These are phyloP conservation scores for Hylaeus volcanicus DNA, from an alignment of 1,140 invertebrate genomes.

Conservation along the genomic window DNA sequence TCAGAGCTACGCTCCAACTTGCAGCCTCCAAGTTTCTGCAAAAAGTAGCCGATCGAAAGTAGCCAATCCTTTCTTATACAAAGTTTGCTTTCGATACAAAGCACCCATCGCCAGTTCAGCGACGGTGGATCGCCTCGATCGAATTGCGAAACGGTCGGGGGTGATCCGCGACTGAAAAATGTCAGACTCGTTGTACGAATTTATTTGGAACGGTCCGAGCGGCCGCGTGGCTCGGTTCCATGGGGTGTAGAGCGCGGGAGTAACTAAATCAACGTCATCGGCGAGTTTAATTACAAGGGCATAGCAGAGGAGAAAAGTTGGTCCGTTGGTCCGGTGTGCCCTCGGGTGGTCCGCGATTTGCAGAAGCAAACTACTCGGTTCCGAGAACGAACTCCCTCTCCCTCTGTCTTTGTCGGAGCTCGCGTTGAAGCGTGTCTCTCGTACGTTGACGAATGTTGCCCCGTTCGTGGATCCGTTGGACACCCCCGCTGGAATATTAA, in stretches of 20 bases:
- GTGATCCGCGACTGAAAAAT: slow-evolving; percentile 23
- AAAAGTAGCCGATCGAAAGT: too few relatives aligned
- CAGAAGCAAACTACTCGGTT: slow-evolving; percentile 1
- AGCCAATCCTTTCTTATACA: too few relatives aligned
- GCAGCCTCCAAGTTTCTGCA: too few relatives aligned
- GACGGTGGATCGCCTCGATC: not conserved
- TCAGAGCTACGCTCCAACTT: too few relatives aligned
- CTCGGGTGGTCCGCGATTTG: slow-evolving; percentile 67
- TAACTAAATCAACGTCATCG: slow-evolving; percentile 75
- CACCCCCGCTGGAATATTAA: too few relatives aligned
- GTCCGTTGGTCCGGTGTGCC: slow-evolving; percentile 56
- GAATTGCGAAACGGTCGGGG: too few relatives aligned
- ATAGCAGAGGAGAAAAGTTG: slow-evolving; percentile 51
- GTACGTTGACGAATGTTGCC: not conserved
- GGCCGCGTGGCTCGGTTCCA: slow-evolving; percentile 22
- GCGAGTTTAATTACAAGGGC: slow-evolving; percentile 70
- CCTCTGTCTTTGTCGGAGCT: not conserved
- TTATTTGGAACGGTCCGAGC: slow-evolving; percentile 45
- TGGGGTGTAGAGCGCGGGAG: slow-evolving; percentile 53
- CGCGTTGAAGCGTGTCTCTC: not conserved
- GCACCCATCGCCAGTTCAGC: too few relatives aligned
- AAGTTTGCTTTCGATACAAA: too few relatives aligned
- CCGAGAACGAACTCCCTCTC: slow-evolving; percentile 7
- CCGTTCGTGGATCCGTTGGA: not conserved
- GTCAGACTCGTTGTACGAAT: slow-evolving; percentile 37